Evolutionary conservation across 2,888 invertebrate genomes (phyloP).

Genomic region (Vanessa cardui): DNA sequence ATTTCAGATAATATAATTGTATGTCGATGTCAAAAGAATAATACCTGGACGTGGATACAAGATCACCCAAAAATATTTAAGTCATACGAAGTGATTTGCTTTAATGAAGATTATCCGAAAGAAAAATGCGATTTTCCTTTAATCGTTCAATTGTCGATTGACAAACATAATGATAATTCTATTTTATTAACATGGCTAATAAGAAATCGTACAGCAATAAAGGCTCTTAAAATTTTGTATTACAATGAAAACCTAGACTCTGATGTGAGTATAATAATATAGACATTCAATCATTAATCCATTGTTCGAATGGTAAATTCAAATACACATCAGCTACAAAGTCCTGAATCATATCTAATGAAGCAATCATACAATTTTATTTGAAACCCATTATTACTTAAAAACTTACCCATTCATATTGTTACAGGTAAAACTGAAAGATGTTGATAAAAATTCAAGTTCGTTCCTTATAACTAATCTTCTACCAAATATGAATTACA

Average conservation of each 20-base stretch:
- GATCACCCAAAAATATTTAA: constrained; percentile 87
- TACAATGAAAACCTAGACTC: constrained; percentile 74
- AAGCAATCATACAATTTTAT: background rate
- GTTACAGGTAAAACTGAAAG: constrained; percentile 68
- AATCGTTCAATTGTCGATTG: constrained; percentile 91
- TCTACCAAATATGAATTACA: constrained; percentile 65
- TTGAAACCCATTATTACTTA: background rate
- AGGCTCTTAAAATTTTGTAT: constrained; percentile 92
- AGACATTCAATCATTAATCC: background rate
- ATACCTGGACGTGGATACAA: constrained; percentile 96
- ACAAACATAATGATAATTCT: constrained; percentile 93
- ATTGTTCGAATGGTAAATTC: background rate
- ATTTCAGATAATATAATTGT: constrained; percentile 91
- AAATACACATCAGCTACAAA: background rate
- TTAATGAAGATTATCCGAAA: constrained; percentile 71
- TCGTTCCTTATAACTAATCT: constrained; percentile 66
- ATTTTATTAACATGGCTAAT: constrained; percentile 95
- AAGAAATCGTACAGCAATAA: constrained; percentile 91
- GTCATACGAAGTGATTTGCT: constrained; percentile 62
- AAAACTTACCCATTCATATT: background rate
- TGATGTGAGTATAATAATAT: constrained; percentile 37
- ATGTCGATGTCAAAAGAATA: constrained; percentile 95
- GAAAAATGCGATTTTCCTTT: constrained; percentile 85
- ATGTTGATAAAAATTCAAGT: constrained; percentile 66
- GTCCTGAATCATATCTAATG: background rate